Base-by-base conservation (phyloP, 2,888 invertebrate genomes). In the Gandaritis pyraliata region DNA sequence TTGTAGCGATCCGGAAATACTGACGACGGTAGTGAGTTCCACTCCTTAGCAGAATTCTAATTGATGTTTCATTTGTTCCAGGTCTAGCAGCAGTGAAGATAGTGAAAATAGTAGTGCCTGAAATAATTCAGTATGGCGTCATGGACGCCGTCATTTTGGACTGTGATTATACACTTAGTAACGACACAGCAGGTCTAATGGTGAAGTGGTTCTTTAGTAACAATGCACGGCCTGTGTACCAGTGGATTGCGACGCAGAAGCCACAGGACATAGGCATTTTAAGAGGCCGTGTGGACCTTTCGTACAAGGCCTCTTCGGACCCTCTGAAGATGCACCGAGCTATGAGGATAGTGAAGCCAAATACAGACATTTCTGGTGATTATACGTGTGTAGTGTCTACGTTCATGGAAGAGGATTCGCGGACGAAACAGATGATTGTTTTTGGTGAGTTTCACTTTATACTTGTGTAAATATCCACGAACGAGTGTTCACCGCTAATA, bases 191-290 rank as follows among this genome's bases (percentile, higher is more conserved):
- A 0, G 95, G 95, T 8, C 87, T 96, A 38, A 95, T 96, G 59
- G 95, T 96, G 33, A 96, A 96, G 86, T 96, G 96, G 96, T 96
- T 94, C 84, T 94, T 95, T 77, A 94, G 94, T 81, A 94, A 94
- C 77, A 94, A 93, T 78, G 92, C 93, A 1, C 89, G 94, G 60
- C 94, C 94, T 7, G 95, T 96, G 52, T 96, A 96, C 82, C 96
- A 96, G 83, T 96, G 96, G 96, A 96, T 96, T 64, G 94, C 94
- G 16, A 93, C 94, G 1, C 93, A 94, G 69, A 93, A 93, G 66
- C 95, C 96, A 0, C 94, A 94, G 75, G 95, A 94, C 58, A 90
- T 95, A 73, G 95, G 95, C 5, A 89, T 92, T 51, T 72, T 92
- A 59, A 83, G 92, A 58, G 87, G 88, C 23, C 81, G 94, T 38